Evolutionary conservation across 2,888 invertebrate species (phyloP).

Genomic region (Agonopterix alstromeriana): DNA sequence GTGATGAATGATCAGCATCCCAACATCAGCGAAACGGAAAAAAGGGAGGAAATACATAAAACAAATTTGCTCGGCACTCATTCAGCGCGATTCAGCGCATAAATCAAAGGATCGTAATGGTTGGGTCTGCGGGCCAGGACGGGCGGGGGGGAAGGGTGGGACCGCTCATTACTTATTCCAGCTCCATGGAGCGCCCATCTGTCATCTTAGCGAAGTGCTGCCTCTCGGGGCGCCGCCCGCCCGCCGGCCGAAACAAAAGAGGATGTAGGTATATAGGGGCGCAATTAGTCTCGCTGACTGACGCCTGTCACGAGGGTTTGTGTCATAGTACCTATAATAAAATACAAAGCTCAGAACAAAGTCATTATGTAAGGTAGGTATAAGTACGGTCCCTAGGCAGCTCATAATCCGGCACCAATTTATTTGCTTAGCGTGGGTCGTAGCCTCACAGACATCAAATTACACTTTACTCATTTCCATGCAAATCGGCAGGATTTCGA

Average conservation of each 20-base stretch:
- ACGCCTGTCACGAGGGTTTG: too few relatives aligned
- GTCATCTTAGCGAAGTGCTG: constrained; percentile 4
- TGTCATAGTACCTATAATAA: too few relatives aligned
- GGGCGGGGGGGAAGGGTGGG: constrained; percentile 1
- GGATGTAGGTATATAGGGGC: too few relatives aligned
- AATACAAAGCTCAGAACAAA: too few relatives aligned
- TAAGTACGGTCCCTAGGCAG: too few relatives aligned
- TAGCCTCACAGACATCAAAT: too few relatives aligned
- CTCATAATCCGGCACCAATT: too few relatives aligned
- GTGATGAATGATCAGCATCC: neutral
- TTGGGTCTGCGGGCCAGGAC: constrained; percentile 17
- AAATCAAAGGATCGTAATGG: constrained; percentile 23
- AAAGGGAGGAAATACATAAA: constrained; percentile 14
- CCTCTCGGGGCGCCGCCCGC: neutral
- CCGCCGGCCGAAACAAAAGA: neutral
- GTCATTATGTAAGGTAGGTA: too few relatives aligned
- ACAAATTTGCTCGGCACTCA: constrained; percentile 21
- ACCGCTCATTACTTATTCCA: constrained; percentile 12
- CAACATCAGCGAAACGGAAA: constrained; percentile 1
- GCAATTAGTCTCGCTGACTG: too few relatives aligned
- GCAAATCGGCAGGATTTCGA: neutral
- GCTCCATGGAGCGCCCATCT: constrained; percentile 3
- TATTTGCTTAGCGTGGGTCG: too few relatives aligned
- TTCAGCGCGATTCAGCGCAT: constrained; percentile 21
- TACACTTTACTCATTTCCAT: neutral